Base-by-base conservation (phyloP, 2,888 invertebrate genomes). In the Alentia gelatinosa region DNA sequence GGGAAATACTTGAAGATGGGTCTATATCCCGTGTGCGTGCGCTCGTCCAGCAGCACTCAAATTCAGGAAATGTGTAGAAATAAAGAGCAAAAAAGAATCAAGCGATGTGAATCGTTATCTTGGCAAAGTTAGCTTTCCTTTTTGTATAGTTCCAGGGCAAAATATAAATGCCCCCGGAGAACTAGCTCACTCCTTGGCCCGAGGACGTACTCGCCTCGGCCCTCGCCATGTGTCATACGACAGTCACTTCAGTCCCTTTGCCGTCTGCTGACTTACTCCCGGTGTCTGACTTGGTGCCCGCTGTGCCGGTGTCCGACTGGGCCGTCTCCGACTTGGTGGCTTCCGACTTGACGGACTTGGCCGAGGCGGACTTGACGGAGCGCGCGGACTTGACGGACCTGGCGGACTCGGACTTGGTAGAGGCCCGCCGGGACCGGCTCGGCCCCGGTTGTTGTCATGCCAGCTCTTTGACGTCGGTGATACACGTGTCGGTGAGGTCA, bases 211-310 rank as follows among this genome's bases (percentile, higher is more conserved):
- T n/a, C n/a, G n/a, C n/a, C n/a, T n/a, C n/a, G n/a, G n/a, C 63
- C 63, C 15, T n/a, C 79, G 35, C 79, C 79, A 79, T 35, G 39
- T 79, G 79, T 79, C 79, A 79, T 79, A 79, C 79, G 37, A 79
- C 79, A 4, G 79, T 79, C 39, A 79, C 79, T 23, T 79, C 79
- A 7, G 79, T 79, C 3, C 79, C 79, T 39, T 19, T 35, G 4
- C 39, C 37, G 37, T 79, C 79, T 15, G 79, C 56, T 56, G 56
- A 56, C 74, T 74, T 74, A 26, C 74, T 33, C 4, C 74, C 30
- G 56, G 56, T 56, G n/a, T 56, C 56, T 3, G 56, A 56, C 56
- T 56, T 56, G 74, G 30, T 74, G 1, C 74, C 74, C 3, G 74
- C 26, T 4, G 74, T 33, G 33, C 30, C 74, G 4, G 74, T 74